These are phyloP conservation scores for Suncus etruscus DNA, from an alignment of 2,113 vertebrate species.

Conservation along the genomic window DNA sequence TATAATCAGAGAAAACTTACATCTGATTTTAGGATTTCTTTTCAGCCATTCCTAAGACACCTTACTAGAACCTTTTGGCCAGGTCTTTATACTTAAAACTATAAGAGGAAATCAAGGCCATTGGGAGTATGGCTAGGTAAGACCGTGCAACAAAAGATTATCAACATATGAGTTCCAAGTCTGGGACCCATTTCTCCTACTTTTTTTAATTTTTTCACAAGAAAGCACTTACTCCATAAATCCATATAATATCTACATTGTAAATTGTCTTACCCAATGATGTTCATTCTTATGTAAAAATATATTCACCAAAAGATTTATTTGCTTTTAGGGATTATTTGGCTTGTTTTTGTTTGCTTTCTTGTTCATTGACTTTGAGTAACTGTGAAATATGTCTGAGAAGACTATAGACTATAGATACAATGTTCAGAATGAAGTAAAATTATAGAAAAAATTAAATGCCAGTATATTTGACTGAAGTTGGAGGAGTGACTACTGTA, in stretches of 20 bases:
- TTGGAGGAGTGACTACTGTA: background rate
- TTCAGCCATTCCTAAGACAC: background rate
- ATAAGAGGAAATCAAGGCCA: background rate
- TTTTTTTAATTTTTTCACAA: background rate
- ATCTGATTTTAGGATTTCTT: background rate
- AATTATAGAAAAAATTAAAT: background rate
- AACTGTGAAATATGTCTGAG: background rate
- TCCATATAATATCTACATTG: background rate
- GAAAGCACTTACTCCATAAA: background rate
- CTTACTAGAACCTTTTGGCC: background rate
- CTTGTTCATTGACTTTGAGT: background rate
- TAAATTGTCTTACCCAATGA: background rate
- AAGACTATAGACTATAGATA: background rate
- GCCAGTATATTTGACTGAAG: background rate
- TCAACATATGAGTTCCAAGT: constrained; percentile 9
- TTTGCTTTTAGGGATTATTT: background rate
- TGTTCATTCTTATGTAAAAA: background rate
- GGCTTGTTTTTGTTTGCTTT: background rate
- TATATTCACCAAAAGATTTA: background rate
- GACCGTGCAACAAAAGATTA: background rate
- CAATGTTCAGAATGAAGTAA: background rate
- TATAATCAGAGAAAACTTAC: constrained; percentile 20
- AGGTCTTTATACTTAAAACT: background rate
- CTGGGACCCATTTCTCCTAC: background rate
- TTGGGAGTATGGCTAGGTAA: background rate